A percentile compares a stretch with the other conserved stretches of the same genome.
phyloP scores from a whole-genome alignment of 2,888 invertebrate species.

The Melanophora roralis region DNA sequence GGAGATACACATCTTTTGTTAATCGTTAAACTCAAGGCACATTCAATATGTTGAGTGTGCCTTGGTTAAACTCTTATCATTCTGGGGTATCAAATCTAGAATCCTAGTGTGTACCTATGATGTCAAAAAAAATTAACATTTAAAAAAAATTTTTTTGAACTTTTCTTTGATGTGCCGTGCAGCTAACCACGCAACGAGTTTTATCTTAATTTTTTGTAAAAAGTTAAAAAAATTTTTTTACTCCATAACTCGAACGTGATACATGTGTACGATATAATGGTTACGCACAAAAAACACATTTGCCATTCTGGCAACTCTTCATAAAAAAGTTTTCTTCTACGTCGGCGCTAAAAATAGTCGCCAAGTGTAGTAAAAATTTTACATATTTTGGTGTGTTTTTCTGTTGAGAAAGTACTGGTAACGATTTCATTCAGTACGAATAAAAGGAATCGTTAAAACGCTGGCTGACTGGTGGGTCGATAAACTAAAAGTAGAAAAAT shows the following conservation, averaged over 20 bases:
- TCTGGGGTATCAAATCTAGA: no score
- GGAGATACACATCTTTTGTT: no score
- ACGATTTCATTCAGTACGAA: slow-evolving; percentile 21
- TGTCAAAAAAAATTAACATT: neutral
- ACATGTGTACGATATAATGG: neutral
- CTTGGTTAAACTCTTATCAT: no score
- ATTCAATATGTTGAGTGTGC: no score
- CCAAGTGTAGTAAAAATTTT: slow-evolving; percentile 12
- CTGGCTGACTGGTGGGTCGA: slow-evolving; percentile 36
- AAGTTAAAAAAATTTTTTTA: no score
- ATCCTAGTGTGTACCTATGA: no score
- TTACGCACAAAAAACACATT: neutral
- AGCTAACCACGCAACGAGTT: no score
- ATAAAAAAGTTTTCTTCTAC: slow-evolving; percentile 15
- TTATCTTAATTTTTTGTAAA: no score
- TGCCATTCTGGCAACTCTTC: slow-evolving; percentile 29
- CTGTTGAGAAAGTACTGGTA: slow-evolving; percentile 52
- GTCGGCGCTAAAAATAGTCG: slow-evolving; percentile 51
- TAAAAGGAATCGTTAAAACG: slow-evolving; percentile 35
- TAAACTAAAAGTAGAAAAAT: slow-evolving; percentile 40
- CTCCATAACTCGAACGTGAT: neutral
- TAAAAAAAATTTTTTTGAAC: no score
- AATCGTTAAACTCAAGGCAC: no score
- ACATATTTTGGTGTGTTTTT: slow-evolving; percentile 29
- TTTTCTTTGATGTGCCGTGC: no score